Percentiles rank a stretch among this genome's conserved stretches.
Evolutionary conservation across 2,797 vertebrate genomes (phyloP).

Genomic region (Epinephelus malabaricus): DNA sequence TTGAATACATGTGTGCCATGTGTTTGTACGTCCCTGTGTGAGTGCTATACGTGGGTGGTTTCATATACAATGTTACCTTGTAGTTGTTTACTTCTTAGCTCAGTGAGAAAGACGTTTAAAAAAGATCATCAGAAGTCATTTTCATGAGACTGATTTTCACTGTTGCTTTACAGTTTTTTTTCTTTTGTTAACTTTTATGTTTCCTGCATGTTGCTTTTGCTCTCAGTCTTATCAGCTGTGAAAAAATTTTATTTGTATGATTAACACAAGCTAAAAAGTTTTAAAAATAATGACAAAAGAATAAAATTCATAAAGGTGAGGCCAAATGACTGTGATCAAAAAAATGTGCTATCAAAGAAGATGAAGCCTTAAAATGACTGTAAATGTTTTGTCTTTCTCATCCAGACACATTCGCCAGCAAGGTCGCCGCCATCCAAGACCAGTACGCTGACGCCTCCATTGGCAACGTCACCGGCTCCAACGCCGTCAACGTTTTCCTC

Average conservation of each 20-base stretch:
- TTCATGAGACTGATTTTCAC: neutral
- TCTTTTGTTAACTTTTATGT: neutral
- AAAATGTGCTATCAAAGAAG: neutral
- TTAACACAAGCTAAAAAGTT: neutral
- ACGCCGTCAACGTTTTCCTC: constrained; percentile 91
- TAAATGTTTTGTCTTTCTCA: neutral
- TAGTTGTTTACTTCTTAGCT: constrained; percentile 6
- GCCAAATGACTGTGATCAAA: neutral
- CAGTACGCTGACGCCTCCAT: constrained; percentile 92
- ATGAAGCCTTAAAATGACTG: neutral
- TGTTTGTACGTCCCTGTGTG: neutral
- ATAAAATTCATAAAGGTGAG: neutral
- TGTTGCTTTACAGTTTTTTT: constrained; percentile 10
- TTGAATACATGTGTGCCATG: neutral
- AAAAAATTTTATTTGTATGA: neutral
- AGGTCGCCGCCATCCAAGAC: constrained; percentile 92
- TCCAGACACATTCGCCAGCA: constrained; percentile 91
- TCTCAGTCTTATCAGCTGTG: neutral
- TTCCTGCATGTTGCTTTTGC: neutral
- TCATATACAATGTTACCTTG: neutral
- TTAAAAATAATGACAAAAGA: neutral
- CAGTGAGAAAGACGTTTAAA: neutral
- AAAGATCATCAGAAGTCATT: constrained; percentile 7
- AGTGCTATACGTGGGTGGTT: neutral
- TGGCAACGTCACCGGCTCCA: constrained; percentile 92